Evolutionary conservation across 2,113 vertebrate species (phyloP), one percentile per base, ranked within the genome.

Genomic region (Pangasianodon hypophthalmus): DNA sequence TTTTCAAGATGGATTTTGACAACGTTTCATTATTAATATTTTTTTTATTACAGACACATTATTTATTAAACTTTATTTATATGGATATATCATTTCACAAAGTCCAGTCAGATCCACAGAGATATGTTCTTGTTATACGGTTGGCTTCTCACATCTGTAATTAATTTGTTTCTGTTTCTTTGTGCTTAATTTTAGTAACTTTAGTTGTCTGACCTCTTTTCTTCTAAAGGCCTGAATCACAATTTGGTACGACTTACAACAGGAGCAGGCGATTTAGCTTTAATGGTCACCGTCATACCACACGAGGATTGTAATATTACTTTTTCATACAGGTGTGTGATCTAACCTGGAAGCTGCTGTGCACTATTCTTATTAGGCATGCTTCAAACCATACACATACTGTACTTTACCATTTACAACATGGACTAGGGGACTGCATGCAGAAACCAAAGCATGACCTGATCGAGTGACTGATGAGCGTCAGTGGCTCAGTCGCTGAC

Each of bases 321-420:
- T 56, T 32, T 52, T 84, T 54, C 85, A 52, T 41, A 54, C 69
- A 44, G 50, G 75, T 75, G 44, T 71, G 54, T 84, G 50, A 50
- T 44, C 87, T 54, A 56, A 84, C 29, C 89, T 62, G 85, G 81
- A 84, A 91, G 88, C 90, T 77, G 85, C 90, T 79, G 84, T 86
- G 56, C 64, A 88, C 62, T 87, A 26, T 71, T 60, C 41, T 46
- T 64, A 67, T 87, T 64, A 89, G 90, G 89, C 90, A 90, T 91
- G 88, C 67, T 90, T 67, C 46, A 83, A 87, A 87, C 48, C 89
- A 46, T 85, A 64, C 19, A 62, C 44, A 80, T 56, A 84, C 48
- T 90, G 89, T 69, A 87, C 73, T 81, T 67, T 75, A 84, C 48
- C 48, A 37, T 21, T 79, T 50, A n/a, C 48, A 44, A 1, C 48